Percentiles rank a stretch among this genome's conserved stretches.
Conservation (phyloP, 2,797 vertebrate genomes). For the Danio tinwini region DNA sequence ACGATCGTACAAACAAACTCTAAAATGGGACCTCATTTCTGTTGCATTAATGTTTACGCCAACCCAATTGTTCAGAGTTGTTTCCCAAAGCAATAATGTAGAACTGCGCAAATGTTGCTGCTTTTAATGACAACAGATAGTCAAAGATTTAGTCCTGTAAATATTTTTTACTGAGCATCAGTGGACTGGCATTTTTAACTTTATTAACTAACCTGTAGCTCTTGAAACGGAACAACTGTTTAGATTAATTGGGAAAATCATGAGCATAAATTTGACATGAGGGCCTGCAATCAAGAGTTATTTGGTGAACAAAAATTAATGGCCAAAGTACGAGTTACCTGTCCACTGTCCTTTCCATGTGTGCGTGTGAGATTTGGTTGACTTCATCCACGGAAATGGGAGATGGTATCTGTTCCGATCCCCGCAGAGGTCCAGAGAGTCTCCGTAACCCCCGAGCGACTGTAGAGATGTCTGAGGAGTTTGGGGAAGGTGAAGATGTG, state of each 20-base stretch:
- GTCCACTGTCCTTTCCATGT: conserved; percentile 96
- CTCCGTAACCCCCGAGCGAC: conserved; percentile 79
- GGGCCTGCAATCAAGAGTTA: background rate
- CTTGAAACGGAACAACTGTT: too few relatives aligned
- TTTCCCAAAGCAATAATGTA: too few relatives aligned
- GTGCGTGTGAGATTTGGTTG: conserved; percentile 92
- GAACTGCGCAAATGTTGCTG: too few relatives aligned
- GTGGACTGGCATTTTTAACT: too few relatives aligned
- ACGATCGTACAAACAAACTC: too few relatives aligned
- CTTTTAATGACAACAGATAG: too few relatives aligned
- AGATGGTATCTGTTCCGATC: conserved; percentile 84
- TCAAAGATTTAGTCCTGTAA: too few relatives aligned
- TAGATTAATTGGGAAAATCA: background rate
- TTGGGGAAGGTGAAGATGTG: conserved; percentile 83
- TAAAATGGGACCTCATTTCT: too few relatives aligned
- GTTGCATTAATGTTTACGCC: too few relatives aligned
- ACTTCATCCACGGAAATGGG: conserved; percentile 99
- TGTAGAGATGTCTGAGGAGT: conserved; percentile 77
- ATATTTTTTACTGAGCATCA: too few relatives aligned
- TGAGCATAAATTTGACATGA: background rate
- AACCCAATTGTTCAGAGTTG: too few relatives aligned
- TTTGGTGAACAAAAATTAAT: background rate
- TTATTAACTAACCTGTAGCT: too few relatives aligned
- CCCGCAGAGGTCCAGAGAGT: conserved; percentile 74
- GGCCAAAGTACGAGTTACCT: conserved; percentile 79